A percentile compares a stretch with the other conserved stretches of the same genome.
phyloP scores from a whole-genome alignment of 2,113 vertebrate genomes.

The Mesocricetus auratus region DNA sequence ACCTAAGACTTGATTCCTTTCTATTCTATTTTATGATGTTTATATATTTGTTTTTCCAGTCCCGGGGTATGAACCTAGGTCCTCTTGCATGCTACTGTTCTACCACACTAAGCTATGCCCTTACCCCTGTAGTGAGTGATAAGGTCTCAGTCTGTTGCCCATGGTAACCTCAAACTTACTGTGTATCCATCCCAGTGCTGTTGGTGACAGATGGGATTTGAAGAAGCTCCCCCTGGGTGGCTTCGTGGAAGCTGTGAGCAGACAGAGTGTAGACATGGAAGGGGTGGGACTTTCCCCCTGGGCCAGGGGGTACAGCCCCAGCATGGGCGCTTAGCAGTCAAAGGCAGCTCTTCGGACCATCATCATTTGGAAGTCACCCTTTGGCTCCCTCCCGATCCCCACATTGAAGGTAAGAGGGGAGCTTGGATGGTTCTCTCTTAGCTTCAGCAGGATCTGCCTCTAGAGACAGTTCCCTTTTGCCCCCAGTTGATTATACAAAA shows the following conservation, averaged over 20 bases:
- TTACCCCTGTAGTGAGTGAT: too few species aligned
- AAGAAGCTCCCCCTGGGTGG: conserved; percentile 60
- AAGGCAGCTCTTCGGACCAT: not conserved
- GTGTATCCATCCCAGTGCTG: not conserved
- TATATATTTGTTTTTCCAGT: not conserved
- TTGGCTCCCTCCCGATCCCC: not conserved
- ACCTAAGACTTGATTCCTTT: not conserved
- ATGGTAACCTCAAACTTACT: not conserved
- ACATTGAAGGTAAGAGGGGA: not conserved
- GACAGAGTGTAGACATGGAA: not conserved
- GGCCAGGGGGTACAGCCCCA: not conserved
- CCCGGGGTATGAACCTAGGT: not conserved
- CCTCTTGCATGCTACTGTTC: not conserved
- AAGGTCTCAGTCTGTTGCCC: not conserved
- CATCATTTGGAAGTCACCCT: not conserved
- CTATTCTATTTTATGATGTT: not conserved
- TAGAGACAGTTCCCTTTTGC: not conserved
- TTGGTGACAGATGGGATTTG: conserved; percentile 26
- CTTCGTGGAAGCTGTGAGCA: conserved; percentile 67
- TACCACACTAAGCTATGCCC: not conserved
- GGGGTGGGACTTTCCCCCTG: not conserved
- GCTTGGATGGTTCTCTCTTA: not conserved
- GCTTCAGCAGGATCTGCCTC: not conserved
- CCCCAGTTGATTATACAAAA: not conserved
- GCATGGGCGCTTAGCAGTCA: not conserved